Evolutionary conservation across 2,113 vertebrate species (phyloP), one percentile per base, ranked within the genome.

Genomic region (Ammodytes marinus): DNA sequence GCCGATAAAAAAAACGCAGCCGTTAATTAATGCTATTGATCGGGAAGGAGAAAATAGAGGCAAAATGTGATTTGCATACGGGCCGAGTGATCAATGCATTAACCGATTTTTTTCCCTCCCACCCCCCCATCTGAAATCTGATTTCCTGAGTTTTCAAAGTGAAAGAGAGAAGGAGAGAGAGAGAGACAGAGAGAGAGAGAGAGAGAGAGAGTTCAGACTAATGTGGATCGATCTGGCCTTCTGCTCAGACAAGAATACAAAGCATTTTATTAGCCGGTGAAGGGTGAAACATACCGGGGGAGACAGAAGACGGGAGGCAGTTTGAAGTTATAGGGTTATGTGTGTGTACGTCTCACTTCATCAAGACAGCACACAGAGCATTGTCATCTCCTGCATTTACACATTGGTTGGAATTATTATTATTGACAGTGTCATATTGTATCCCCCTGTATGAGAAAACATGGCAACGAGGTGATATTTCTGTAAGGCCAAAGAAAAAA

Each of bases 221-320:
- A 95, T 94, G 94, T 89, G 82, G 94, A 96, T 95, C 92, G 95
- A 95, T 95, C 74, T 92, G 93, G 93, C 96, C 95, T 97, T 96
- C 96, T 27, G 27, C 96, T 96, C 96, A 96, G 96, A 96, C 96
- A 96, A 90, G 94, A 95, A 95, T 95, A 94, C 94, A 95, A 95
- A 95, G 91, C 90, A 84, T 96, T 96, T 97, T 97, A 97, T 98
- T 97, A 97, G 96, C 96, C 93, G 94, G 94, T 93, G 95, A 97
- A 91, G 89, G 88, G 85, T 88, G 91, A 88, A 92, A 87, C 86
- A 85, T 80, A 76, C 86, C 85, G 77, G 88, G 81, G 90, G 80
- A 78, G 81, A 90, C 79, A 78, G 74, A 77, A 88, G 87, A 79
- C 77, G 27, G 27, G 1, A 27, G 27, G 52, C 60, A 53, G 63